These are phyloP conservation scores for Drosophila repletoides DNA, from an alignment of 1,140 invertebrate genomes.

Conservation along the genomic window DNA sequence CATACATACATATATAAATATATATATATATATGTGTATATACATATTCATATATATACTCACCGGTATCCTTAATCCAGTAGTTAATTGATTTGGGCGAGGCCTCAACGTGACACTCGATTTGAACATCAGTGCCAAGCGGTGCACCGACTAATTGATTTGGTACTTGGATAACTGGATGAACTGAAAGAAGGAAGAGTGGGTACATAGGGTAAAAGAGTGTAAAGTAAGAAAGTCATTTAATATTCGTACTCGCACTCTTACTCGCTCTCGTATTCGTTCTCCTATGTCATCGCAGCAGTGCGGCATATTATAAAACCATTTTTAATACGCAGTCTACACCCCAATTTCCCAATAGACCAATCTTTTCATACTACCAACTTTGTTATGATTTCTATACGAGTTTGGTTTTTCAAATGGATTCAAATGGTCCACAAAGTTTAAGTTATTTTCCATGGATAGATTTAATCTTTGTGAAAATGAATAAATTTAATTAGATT, in stretches of 20 bases:
- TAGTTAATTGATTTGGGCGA: slow-evolving; percentile 94
- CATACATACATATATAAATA: background rate
- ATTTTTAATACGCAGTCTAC: slow-evolving; percentile 33
- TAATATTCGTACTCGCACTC: slow-evolving; percentile 1
- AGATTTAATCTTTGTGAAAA: too few relatives aligned
- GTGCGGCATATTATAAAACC: slow-evolving; percentile 43
- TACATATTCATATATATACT: slow-evolving; percentile 62
- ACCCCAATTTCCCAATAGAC: too few relatives aligned
- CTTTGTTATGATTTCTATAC: too few relatives aligned
- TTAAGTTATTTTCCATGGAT: too few relatives aligned
- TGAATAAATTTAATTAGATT: too few relatives aligned
- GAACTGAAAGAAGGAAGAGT: slow-evolving; percentile 86
- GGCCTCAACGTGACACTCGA: slow-evolving; percentile 95
- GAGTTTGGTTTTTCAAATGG: too few relatives aligned
- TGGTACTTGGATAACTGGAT: slow-evolving; percentile 93
- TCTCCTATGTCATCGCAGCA: slow-evolving; percentile 31
- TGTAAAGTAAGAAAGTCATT: slow-evolving; percentile 11
- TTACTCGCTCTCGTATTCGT: too few relatives aligned
- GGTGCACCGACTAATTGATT: slow-evolving; percentile 94
- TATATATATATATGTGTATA: background rate
- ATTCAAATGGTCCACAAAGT: too few relatives aligned
- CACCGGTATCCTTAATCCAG: slow-evolving; percentile 92
- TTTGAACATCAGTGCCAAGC: slow-evolving; percentile 91
- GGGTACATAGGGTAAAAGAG: too few relatives aligned
- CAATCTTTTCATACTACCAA: too few relatives aligned